These are phyloP conservation scores for Bothrops alternatus DNA, from an alignment of 2,797 vertebrate genomes.

Conservation along the genomic window DNA sequence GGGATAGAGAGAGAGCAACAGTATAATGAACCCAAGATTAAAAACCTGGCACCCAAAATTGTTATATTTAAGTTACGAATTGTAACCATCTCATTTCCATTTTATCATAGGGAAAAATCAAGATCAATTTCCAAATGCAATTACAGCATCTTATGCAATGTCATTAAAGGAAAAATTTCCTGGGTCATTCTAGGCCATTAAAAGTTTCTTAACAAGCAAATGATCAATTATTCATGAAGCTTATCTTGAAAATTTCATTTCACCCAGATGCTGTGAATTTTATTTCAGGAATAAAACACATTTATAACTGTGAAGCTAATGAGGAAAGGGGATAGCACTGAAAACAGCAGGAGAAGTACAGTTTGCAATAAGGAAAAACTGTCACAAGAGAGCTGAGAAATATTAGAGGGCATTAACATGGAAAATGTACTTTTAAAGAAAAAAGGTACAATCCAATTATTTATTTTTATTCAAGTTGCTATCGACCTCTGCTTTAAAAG, in stretches of 20 bases:
- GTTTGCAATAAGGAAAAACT: neutral
- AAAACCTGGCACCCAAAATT: neutral
- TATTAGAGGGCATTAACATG: neutral
- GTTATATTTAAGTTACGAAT: neutral
- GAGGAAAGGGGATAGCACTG: neutral
- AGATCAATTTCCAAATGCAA: neutral
- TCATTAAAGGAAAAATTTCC: neutral
- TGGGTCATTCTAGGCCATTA: neutral
- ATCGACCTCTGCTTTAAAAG: neutral
- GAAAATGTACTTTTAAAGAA: neutral
- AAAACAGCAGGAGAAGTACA: slow-evolving; percentile 6
- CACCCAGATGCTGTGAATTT: slow-evolving; percentile 3
- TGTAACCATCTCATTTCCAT: neutral
- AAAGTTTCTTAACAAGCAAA: neutral
- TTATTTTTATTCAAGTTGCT: neutral
- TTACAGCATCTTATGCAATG: neutral
- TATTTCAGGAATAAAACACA: slow-evolving; percentile 34
- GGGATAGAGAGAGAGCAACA: neutral
- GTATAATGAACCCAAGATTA: neutral
- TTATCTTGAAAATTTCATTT: neutral
- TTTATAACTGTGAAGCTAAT: neutral
- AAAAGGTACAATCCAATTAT: neutral
- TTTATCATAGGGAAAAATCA: neutral
- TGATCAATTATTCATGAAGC: slow-evolving; percentile 19
- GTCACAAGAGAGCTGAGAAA: neutral